phyloP scores from a whole-genome alignment of 1,140 invertebrate species.

The Bombyx mandarina region DNA sequence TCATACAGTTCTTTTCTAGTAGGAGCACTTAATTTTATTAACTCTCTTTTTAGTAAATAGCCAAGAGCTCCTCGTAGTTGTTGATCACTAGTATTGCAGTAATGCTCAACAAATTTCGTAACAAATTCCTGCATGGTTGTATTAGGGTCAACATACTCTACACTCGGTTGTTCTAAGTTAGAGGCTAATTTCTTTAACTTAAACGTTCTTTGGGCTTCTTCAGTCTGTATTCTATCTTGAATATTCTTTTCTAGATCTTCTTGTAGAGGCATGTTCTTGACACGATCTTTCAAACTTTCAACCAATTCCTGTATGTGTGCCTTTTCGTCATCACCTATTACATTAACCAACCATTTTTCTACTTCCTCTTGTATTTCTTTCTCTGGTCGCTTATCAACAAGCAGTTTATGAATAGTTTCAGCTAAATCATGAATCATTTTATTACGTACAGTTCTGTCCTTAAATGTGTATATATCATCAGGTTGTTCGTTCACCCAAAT shows the following conservation, averaged over 20 bases:
- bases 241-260: background rate
- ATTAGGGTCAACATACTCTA: constrained; percentile 10
- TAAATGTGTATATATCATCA: constrained; percentile 13
- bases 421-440: constrained; percentile 20
- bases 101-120: constrained; percentile 26
- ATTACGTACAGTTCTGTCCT: constrained; percentile 11
- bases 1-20: constrained; percentile 19
- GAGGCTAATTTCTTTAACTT: no score
- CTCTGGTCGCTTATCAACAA: constrained; percentile 13
- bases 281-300: constrained; percentile 15
- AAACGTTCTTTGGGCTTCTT: background rate
- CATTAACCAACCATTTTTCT: constrained; percentile 14
- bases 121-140: constrained; percentile 26
- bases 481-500: constrained; percentile 30
- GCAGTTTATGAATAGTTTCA: constrained; percentile 9
- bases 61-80: constrained; percentile 21
- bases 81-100: constrained; percentile 22
- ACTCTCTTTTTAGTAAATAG: constrained; percentile 24
- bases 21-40: constrained; percentile 22
- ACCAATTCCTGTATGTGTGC: constrained; percentile 14
- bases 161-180: background rate
- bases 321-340: constrained; percentile 14
- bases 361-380: constrained; percentile 13
- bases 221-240: background rate
- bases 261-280: constrained; percentile 15